A percentile compares a stretch with the other conserved stretches of the same genome.
Conservation (phyloP, 2,113 vertebrate species). For the Zootoca vivipara region DNA sequence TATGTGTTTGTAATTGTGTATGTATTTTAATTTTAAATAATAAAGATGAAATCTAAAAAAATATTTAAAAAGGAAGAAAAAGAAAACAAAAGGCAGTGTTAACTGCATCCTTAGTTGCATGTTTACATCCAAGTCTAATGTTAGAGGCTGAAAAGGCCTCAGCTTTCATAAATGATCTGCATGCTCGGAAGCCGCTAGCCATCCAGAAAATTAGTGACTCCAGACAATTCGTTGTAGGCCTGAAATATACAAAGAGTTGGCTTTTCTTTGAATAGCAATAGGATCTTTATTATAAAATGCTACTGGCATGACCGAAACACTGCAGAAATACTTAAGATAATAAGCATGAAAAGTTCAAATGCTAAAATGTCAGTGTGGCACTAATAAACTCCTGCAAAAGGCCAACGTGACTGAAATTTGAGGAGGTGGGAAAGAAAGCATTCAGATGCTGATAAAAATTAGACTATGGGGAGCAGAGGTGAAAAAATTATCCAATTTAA, state of each 20-base stretch:
- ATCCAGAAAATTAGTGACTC: slow-evolving; percentile 27
- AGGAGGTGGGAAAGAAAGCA: background rate
- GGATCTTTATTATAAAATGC: slow-evolving; percentile 19
- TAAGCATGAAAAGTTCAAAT: slow-evolving; percentile 31
- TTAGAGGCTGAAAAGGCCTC: slow-evolving; percentile 22
- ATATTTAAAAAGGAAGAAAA: too few relatives aligned
- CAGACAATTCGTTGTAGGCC: slow-evolving; percentile 19
- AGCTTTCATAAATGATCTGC: slow-evolving; percentile 5
- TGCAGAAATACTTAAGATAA: slow-evolving; percentile 12
- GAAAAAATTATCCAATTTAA: background rate
- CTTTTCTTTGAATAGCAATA: slow-evolving; percentile 27
- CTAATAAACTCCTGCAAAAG: background rate
- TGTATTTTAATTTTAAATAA: too few relatives aligned
- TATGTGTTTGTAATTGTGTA: too few relatives aligned
- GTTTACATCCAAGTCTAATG: background rate
- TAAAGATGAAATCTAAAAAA: too few relatives aligned
- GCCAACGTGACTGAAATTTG: background rate
- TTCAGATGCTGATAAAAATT: background rate
- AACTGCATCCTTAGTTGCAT: background rate
- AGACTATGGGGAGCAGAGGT: too few relatives aligned
- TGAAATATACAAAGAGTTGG: slow-evolving; percentile 8
- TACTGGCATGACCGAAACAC: slow-evolving; percentile 7
- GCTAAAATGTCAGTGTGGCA: background rate
- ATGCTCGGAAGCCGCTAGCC: slow-evolving; percentile 9
- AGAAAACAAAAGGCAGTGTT: background rate